Conservation (phyloP, 2,797 vertebrate genomes). For the Lophius americanus region DNA sequence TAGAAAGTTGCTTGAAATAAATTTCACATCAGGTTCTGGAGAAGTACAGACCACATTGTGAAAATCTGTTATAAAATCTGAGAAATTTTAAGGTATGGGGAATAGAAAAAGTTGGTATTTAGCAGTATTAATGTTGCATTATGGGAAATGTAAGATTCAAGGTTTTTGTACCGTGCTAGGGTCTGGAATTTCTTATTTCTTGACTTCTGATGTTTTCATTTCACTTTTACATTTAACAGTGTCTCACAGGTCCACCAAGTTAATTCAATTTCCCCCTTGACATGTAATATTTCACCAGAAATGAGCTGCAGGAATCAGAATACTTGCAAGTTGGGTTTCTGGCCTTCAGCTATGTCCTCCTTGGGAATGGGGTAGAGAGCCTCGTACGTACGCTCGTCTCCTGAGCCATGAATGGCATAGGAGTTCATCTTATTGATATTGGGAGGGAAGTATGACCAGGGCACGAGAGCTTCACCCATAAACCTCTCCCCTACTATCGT, state of each 20-base stretch:
- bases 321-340: constrained; percentile 81
- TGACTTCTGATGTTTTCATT: not conserved
- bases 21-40: too few species aligned
- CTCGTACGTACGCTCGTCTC: constrained; percentile 74
- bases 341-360: constrained; percentile 66
- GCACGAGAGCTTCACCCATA: constrained; percentile 73
- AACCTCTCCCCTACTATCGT: constrained; percentile 64
- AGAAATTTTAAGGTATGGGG: not conserved
- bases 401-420: constrained; percentile 79
- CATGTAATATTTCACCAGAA: constrained; percentile 4
- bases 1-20: too few species aligned
- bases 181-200: not conserved
- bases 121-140: not conserved
- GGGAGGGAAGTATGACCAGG: constrained; percentile 81
- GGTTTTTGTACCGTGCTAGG: not conserved
- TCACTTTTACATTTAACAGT: not conserved
- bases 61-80: too few species aligned
- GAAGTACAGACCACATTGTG: too few species aligned
- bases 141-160: not conserved
- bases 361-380: constrained; percentile 76
- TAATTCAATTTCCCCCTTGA: not conserved
- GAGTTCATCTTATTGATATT: constrained; percentile 84
- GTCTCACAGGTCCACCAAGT: not conserved
- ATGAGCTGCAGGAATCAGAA: not conserved
- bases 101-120: not conserved